Base-by-base conservation (phyloP, 2,113 vertebrate genomes). In the Ceyx cyanopectus region DNA sequence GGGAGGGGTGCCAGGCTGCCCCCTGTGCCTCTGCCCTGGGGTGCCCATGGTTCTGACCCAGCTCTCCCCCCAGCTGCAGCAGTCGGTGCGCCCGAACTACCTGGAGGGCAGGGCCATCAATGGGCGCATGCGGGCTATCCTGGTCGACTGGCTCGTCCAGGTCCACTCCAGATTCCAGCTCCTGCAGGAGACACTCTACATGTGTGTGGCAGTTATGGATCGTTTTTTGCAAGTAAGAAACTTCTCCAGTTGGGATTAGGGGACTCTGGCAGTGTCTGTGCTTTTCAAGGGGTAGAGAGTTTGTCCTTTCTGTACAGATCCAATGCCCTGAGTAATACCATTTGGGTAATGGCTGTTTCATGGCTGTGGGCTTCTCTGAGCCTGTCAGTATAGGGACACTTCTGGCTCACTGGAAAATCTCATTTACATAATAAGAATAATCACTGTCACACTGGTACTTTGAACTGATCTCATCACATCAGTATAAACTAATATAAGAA, bases 111-210 rank as follows among this genome's bases (percentile, higher is more conserved):
- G 98, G 40, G 97, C 97, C 0, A 98, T 99, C 93, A 99, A 98
- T 0, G 98, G 97, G 6, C 97, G 98, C 3, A 99, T 99, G 99
- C 97, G 99, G 4, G 98, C 98, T 0, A 98, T 99, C 29, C 97
- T 99, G n/a, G 95, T 99, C 7, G 99, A 99, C 96, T 99, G 99
- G 99, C 98, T 99, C 30, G 97, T 99, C 58, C 99, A 99, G 92
- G 99, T 99, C 32, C 99, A 99, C 94, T 98, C 98, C 56, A 98
- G 98, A 65, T 99, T 99, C 92, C 98, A 98, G 88, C 98, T 99
- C 66, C 96, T 99, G 92, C 99, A 99, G 95, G 99, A 99, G 85
- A 99, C 99, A 0, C 97, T 99, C 68, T 99, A 99, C 91, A 98
- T 99, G 98, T 98, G 98, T 1, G 95, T 99, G 20, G 98, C 98